Conservation (phyloP, 2,888 invertebrate species). For the Stomorhina lunata region DNA sequence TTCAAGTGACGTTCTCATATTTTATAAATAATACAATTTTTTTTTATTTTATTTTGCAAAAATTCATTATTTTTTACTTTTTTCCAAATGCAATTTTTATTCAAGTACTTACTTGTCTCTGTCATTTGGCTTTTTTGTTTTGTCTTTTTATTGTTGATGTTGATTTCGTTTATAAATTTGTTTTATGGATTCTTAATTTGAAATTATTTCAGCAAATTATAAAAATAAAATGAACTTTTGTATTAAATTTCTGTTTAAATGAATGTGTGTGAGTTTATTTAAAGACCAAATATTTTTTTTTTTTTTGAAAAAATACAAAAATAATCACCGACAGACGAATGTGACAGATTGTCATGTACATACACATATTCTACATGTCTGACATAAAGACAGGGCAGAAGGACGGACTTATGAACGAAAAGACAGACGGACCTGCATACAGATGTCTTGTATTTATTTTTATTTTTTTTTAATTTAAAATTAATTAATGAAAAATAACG, state of each 20-base stretch:
- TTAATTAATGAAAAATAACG: slow-evolving; percentile 19
- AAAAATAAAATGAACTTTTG: slow-evolving; percentile 52
- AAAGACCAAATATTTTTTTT: neutral
- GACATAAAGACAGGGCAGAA: no score
- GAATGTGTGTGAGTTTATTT: neutral
- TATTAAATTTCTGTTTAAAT: slow-evolving; percentile 40
- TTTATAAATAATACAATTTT: slow-evolving; percentile 28
- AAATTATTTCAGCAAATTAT: slow-evolving; percentile 33
- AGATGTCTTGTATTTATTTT: slow-evolving; percentile 19
- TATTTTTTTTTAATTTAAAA: slow-evolving; percentile 15
- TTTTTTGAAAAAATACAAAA: neutral
- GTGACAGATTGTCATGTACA: slow-evolving; percentile 47
- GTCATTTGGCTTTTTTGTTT: slow-evolving; percentile 15
- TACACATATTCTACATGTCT: neutral
- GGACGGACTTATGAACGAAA: no score
- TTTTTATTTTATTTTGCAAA: no score
- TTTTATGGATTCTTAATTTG: slow-evolving; percentile 47
- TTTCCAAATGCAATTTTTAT: slow-evolving; percentile 22
- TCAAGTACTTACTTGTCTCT: neutral
- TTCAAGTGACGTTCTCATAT: slow-evolving; percentile 59
- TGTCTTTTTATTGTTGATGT: neutral
- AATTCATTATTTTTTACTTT: slow-evolving; percentile 9
- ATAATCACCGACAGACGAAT: slow-evolving; percentile 8
- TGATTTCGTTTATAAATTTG: slow-evolving; percentile 19
- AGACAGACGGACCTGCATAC: neutral